Conservation (phyloP, 2,888 invertebrate genomes). For the Neoaliturus tenellus region DNA sequence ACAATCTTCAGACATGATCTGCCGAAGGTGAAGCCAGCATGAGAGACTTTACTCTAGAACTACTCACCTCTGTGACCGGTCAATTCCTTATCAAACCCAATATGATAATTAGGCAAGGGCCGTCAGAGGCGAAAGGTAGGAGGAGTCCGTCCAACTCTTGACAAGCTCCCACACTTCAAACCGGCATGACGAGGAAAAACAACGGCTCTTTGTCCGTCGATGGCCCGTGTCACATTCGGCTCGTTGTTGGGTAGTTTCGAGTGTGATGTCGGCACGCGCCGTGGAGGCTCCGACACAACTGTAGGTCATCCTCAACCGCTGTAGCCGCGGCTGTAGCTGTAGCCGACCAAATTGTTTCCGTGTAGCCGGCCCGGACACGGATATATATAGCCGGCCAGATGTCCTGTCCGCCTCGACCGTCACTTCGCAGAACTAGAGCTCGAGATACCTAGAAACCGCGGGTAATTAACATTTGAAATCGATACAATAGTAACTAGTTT, state of each 20-base stretch:
- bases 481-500: conserved; percentile 52
- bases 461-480: conserved; percentile 52
- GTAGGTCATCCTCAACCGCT: not conserved
- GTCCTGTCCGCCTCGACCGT: not conserved
- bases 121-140: conserved; percentile 19
- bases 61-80: conserved; percentile 13
- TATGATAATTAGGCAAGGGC: not conserved
- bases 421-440: conserved; percentile 46
- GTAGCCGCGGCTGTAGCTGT: not conserved
- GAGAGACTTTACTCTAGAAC: not conserved
- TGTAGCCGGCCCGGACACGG: conserved; percentile 39
- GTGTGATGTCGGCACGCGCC: not conserved
- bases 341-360: conserved; percentile 20
- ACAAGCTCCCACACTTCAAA: not conserved
- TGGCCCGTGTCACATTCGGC: not conserved
- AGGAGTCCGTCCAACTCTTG: not conserved
- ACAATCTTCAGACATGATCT: not conserved
- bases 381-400: conserved; percentile 43
- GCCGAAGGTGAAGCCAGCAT: not conserved
- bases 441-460: conserved; percentile 36
- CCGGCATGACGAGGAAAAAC: not conserved
- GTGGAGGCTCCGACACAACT: not conserved
- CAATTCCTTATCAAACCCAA: conserved; percentile 14
- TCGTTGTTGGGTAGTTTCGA: not conserved
- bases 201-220: not conserved